Conservation (phyloP, 2,888 invertebrate species). For the Acanthopleura granulata region DNA sequence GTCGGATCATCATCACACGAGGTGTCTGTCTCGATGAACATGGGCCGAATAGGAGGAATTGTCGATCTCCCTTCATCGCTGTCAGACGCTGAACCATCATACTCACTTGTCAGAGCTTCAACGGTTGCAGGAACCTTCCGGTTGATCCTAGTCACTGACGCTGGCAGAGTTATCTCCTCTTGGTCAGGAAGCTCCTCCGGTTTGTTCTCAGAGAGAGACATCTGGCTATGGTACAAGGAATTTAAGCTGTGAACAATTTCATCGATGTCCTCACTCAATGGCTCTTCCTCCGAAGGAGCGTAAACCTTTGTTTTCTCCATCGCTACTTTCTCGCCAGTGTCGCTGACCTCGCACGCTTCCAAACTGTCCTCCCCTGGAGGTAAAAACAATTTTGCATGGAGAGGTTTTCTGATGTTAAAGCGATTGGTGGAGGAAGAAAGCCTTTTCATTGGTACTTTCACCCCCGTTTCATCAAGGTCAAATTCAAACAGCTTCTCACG, state of each 20-base stretch:
- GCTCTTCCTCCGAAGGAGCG: not conserved
- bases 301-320: not conserved
- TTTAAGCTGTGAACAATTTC: not conserved
- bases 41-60: not conserved
- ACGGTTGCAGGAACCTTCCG: not conserved
- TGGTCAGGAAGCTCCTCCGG: not conserved
- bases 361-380: constrained; percentile 7
- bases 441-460: not conserved
- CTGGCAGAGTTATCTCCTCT: not conserved
- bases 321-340: not conserved
- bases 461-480: not conserved
- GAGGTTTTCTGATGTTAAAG: not conserved
- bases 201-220: not conserved
- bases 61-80: not conserved
- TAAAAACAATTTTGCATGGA: not conserved
- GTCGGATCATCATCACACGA: constrained; percentile 14
- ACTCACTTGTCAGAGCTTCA: not conserved
- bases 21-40: not conserved
- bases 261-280: not conserved
- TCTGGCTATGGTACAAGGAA: constrained; percentile 5
- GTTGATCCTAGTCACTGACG: not conserved
- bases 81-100: constrained; percentile 6
- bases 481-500: not conserved
- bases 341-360: not conserved
- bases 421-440: not conserved